These are phyloP conservation scores for Tauraco hartlaubi DNA, from an alignment of 2,797 vertebrate genomes.

Conservation along the genomic window DNA sequence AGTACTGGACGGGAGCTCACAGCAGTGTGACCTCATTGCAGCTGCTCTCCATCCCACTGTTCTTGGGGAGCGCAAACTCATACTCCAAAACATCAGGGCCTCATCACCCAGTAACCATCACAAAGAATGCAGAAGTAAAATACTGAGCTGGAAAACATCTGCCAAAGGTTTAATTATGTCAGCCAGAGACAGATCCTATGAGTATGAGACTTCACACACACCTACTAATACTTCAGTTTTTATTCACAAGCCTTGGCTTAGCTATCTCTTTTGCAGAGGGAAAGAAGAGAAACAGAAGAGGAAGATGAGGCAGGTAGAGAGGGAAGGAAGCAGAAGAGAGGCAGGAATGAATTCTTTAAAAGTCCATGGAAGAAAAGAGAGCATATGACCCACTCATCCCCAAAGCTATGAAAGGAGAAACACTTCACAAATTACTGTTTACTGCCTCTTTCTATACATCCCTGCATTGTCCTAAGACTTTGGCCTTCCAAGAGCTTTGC, in stretches of 20 bases:
- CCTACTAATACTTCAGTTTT: not conserved
- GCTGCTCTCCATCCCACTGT: not conserved
- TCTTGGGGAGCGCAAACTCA: not conserved
- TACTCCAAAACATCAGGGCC: not conserved
- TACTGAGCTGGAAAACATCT: not conserved
- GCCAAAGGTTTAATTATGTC: not conserved
- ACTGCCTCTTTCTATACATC: not conserved
- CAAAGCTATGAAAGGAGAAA: conserved; percentile 17
- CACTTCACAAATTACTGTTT: not conserved
- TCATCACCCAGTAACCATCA: not conserved
- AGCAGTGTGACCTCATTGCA: not conserved
- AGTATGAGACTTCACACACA: not conserved
- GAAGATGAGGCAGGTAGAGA: not conserved
- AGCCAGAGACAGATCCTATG: not conserved
- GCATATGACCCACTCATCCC: not conserved
- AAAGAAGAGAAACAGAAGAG: not conserved
- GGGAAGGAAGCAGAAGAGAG: not conserved
- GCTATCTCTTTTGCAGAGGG: not conserved
- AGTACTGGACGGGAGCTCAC: not conserved
- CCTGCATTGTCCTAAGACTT: not conserved
- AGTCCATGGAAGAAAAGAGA: not conserved
- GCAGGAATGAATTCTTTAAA: not conserved
- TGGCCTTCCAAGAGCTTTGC: not conserved
- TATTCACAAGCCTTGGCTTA: not conserved
- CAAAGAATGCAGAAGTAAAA: not conserved